Percentiles rank a stretch among this genome's conserved stretches.
Conservation (phyloP, 2,888 invertebrate species). For the Theristus sp. region DNA sequence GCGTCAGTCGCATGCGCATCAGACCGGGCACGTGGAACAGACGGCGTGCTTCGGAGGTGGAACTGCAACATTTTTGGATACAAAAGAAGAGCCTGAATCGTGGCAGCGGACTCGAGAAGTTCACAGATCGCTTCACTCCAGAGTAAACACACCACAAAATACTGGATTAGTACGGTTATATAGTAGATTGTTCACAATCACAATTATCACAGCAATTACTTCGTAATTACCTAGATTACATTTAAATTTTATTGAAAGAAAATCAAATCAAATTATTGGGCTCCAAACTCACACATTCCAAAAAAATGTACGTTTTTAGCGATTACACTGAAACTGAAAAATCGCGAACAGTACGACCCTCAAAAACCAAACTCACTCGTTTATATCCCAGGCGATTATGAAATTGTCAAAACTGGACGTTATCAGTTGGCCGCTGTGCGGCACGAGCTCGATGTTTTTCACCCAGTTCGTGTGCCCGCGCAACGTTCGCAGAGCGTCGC, state of each 20-base stretch:
- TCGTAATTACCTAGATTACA: too few species aligned
- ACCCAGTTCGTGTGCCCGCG: slow-evolving; percentile 84
- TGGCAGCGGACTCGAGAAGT: too few species aligned
- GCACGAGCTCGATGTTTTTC: slow-evolving; percentile 80
- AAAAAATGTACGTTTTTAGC: too few species aligned
- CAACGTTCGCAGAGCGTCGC: slow-evolving; percentile 50
- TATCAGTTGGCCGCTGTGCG: slow-evolving; percentile 45
- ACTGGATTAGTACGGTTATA: neutral
- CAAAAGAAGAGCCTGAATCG: too few species aligned
- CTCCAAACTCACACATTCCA: too few species aligned
- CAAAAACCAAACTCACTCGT: slow-evolving; percentile 47
- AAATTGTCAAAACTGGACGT: slow-evolving; percentile 58
- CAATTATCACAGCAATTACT: too few species aligned
- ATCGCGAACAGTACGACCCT: too few species aligned
- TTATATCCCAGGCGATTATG: slow-evolving; percentile 82
- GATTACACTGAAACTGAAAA: too few species aligned
- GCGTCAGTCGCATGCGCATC: slow-evolving; percentile 68
- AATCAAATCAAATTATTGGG: too few species aligned
- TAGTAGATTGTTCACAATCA: neutral
- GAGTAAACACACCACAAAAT: neutral
- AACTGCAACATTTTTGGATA: neutral
- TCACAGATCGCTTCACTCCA: too few species aligned
- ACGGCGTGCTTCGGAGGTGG: slow-evolving; percentile 45
- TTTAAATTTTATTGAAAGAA: too few species aligned
- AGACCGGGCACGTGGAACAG: slow-evolving; percentile 66